These are phyloP conservation scores for Antheraea assamensis DNA, from an alignment of 2,888 invertebrate genomes.

Conservation along the genomic window DNA sequence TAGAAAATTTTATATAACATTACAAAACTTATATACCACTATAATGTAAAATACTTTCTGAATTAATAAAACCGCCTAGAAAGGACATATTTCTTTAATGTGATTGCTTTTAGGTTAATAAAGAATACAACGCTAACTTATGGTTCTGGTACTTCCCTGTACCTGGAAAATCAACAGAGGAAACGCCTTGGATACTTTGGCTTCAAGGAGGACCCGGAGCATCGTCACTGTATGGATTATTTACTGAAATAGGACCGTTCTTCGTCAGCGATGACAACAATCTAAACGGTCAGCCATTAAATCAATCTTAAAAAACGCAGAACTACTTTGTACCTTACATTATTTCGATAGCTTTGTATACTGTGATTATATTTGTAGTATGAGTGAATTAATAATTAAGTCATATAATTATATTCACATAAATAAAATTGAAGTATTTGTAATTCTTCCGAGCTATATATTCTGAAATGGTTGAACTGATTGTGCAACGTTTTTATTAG, in stretches of 20 bases:
- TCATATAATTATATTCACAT: no score
- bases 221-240: slow-evolving; percentile 81
- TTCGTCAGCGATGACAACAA: slow-evolving; percentile 66
- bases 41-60: neutral
- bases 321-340: neutral
- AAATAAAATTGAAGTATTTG: no score
- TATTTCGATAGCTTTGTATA: neutral
- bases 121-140: slow-evolving; percentile 88
- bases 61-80: neutral
- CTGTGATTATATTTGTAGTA: neutral
- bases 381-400: no score
- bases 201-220: slow-evolving; percentile 83
- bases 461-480: no score
- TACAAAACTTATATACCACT: no score
- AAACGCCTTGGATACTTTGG: slow-evolving; percentile 83
- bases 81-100: neutral
- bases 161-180: slow-evolving; percentile 69
- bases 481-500: no score
- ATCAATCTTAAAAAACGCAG: neutral
- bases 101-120: slow-evolving; percentile 83
- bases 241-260: slow-evolving; percentile 85
- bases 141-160: slow-evolving; percentile 95
- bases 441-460: no score
- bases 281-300: slow-evolving; percentile 54
- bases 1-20: no score